Base-by-base conservation (phyloP, 2,888 invertebrate genomes). In the Cinara cedri region DNA sequence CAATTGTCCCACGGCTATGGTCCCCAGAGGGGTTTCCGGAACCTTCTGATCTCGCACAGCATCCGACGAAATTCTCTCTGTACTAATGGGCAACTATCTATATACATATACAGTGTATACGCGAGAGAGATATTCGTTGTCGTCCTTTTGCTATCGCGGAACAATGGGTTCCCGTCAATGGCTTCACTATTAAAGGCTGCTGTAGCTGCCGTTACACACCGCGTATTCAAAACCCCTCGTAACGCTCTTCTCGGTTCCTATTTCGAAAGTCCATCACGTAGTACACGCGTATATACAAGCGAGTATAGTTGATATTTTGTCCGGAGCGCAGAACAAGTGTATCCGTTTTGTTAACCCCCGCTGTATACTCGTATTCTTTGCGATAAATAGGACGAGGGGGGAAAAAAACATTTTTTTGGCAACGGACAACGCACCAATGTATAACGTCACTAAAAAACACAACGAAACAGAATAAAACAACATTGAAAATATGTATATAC, bases 151-250 rank as follows among this genome's bases (percentile, higher is more conserved):
- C 62, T 14, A 34, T 34, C 34, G 34, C 62, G 6, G 49, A 72
- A 62, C 62, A 72, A 72, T 46, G 19, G 34, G 49, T 34, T 62
- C 4, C 34, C 13, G 72, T 62, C 72, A 21, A 62, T 49, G 72
- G 62, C 72, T 72, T 72, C 34, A 34, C 19, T 72, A n/a, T n/a
- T n/a, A 54, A 13, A 11, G 24, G 21, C 44, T 11, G n/a, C 16
- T n/a, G n/a, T n/a, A n/a, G n/a, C n/a, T n/a, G n/a, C 19, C 11
- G 21, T 1, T 4, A 42, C 42, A 14, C n/a, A 6, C 3, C 34
- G 34, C 10, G n/a, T 57, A n/a, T 71, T 57, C 24, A 24, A 44
- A 44, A 57, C n/a, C 21, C n/a, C 34, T 34, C 24, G 13, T 42
- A 54, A 26, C n/a, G n/a, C n/a, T n/a, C n/a, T 26, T 51, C 51